Conservation (phyloP, 1,140 invertebrate species). For the Pollicipes pollicipes region DNA sequence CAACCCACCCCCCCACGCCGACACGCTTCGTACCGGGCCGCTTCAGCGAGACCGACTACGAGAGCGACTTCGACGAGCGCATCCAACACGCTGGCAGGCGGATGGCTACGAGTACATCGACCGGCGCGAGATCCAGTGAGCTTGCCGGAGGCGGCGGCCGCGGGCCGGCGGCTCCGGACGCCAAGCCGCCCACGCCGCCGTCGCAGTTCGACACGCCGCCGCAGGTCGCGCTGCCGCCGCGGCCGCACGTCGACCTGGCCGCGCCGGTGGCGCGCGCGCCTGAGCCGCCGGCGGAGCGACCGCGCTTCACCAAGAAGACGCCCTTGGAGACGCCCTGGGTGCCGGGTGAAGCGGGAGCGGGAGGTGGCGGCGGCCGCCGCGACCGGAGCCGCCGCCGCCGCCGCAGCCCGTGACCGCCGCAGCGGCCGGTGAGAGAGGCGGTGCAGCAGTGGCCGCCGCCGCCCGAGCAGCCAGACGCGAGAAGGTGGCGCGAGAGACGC, state of each 20-base stretch:
- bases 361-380: background rate
- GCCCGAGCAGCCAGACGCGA: background rate
- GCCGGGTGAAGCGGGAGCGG: background rate
- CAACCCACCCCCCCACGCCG: conserved; percentile 33
- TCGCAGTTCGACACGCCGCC: conserved; percentile 37
- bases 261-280: conserved; percentile 23
- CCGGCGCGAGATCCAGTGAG: background rate
- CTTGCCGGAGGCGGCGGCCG: conserved; percentile 38
- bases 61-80: conserved; percentile 47
- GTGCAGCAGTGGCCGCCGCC: background rate
- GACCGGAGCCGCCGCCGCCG: too few relatives aligned
- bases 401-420: too few relatives aligned
- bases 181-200: conserved; percentile 31
- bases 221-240: conserved; percentile 26
- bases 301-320: background rate
- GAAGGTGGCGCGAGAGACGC: too few relatives aligned
- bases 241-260: conserved; percentile 38
- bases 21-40: conserved; percentile 48
- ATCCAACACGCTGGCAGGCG: conserved; percentile 37
- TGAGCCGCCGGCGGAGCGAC: background rate
- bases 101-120: conserved; percentile 3
- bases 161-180: conserved; percentile 40
- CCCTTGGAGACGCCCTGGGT: background rate
- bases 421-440: too few relatives aligned
- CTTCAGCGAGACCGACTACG: conserved; percentile 49